phyloP scores from a whole-genome alignment of 2,797 vertebrate species.

The Gymnoscopelus braueri region DNA sequence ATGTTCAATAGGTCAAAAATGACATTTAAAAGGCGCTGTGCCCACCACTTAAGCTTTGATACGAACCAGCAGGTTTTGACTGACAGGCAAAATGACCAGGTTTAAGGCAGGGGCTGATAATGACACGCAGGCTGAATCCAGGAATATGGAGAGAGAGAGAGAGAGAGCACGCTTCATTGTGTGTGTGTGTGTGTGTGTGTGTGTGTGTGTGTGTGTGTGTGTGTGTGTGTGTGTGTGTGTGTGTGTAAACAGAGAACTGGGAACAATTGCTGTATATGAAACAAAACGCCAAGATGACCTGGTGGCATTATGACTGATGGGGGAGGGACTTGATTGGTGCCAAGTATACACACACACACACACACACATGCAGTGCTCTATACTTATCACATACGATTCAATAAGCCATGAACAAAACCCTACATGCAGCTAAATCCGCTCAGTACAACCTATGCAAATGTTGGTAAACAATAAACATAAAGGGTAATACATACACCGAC shows the following conservation, averaged over 20 bases:
- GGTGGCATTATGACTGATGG: neutral
- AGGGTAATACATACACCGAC: neutral
- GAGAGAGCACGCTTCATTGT: neutral
- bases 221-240: conserved; percentile 9
- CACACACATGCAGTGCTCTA: neutral
- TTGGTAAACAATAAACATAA: neutral
- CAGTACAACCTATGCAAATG: neutral
- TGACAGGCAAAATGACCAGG: conserved; percentile 15
- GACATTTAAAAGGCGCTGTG: conserved; percentile 41
- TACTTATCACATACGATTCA: neutral
- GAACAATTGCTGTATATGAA: conserved; percentile 9
- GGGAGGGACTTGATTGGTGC: neutral
- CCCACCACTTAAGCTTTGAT: conserved; percentile 10
- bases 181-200: conserved; percentile 11
- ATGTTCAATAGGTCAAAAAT: conserved; percentile 57
- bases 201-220: conserved; percentile 16
- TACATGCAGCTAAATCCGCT: neutral
- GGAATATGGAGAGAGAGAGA: neutral
- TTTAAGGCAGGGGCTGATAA: conserved; percentile 6
- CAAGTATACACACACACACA: conserved; percentile 1
- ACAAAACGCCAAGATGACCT: neutral
- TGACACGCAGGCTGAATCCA: neutral
- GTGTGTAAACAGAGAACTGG: neutral
- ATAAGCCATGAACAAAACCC: neutral
- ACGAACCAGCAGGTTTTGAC: conserved; percentile 7